Evolutionary conservation across 2,113 vertebrate species (phyloP).

Genomic region (Serilophus lunatus): DNA sequence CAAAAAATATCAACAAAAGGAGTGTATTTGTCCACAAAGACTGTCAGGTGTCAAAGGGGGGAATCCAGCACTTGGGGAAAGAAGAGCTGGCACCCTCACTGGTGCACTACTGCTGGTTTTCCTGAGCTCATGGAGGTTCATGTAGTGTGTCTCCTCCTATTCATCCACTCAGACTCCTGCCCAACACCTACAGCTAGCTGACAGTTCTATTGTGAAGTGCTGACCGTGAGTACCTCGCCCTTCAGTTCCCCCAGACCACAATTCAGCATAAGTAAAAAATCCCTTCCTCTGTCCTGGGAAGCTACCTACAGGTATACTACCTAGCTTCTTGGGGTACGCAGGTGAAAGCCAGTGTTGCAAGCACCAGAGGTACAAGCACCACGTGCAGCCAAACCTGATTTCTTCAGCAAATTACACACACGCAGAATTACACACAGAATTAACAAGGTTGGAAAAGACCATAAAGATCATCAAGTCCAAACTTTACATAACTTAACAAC

Average conservation of each 20-base stretch:
- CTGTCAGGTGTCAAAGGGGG: neutral
- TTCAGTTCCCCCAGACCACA: neutral
- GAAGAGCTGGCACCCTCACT: fast-evolving
- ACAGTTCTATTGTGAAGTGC: neutral
- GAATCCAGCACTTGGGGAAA: neutral
- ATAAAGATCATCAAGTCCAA: too few species aligned
- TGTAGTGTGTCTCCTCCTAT: neutral
- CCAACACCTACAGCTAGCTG: too few species aligned
- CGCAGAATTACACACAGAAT: too few species aligned
- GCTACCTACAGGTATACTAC: neutral
- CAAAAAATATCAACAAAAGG: neutral
- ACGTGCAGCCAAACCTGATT: neutral
- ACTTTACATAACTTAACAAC: too few species aligned
- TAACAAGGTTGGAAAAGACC: too few species aligned
- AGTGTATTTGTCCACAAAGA: fast-evolving
- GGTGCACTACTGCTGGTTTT: fast-evolving
- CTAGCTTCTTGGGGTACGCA: neutral
- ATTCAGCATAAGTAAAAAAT: neutral
- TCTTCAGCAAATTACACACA: neutral
- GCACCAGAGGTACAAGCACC: neutral
- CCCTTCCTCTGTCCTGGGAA: neutral
- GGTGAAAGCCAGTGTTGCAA: neutral
- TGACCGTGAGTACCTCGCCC: neutral
- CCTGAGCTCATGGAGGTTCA: neutral
- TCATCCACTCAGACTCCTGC: too few species aligned